Percentiles rank a stretch among this genome's conserved stretches.
These are phyloP conservation scores for Anthonomus grandis DNA, from an alignment of 1,140 invertebrate species.

Conservation along the genomic window DNA sequence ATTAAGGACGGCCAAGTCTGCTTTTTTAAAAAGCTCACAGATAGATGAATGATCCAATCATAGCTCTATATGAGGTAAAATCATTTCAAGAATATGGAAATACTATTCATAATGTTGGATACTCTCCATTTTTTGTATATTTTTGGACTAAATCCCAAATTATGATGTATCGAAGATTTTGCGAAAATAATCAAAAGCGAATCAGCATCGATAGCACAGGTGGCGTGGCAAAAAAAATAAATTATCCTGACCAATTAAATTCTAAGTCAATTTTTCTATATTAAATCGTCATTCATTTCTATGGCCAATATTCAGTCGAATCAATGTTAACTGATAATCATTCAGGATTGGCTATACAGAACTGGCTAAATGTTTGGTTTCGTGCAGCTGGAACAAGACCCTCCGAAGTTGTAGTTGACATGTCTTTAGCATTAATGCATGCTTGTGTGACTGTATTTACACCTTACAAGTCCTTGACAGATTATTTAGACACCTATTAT, in stretches of 20 bases:
- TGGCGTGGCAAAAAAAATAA: background rate
- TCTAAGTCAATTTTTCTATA: background rate
- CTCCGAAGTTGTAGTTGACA: background rate
- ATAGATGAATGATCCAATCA: background rate
- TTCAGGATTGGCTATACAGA: background rate
- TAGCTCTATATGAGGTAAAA: background rate
- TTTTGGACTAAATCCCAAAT: background rate
- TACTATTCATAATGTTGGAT: background rate
- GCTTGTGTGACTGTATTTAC: constrained; percentile 1
- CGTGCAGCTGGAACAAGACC: background rate
- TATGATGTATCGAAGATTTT: background rate
- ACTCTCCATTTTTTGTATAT: background rate
- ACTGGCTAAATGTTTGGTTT: background rate
- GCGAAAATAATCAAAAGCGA: background rate
- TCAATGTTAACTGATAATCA: constrained; percentile 3
- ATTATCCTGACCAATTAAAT: background rate
- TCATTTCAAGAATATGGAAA: background rate
- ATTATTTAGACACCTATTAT: background rate
- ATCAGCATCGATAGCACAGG: background rate
- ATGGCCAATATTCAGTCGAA: background rate
- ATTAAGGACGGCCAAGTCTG: background rate
- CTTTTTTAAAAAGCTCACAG: background rate
- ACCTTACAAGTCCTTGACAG: background rate
- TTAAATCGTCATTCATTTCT: background rate
- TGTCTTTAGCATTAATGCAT: background rate